Conservation (phyloP, 1,140 invertebrate species). For the Drosophila santomea region DNA sequence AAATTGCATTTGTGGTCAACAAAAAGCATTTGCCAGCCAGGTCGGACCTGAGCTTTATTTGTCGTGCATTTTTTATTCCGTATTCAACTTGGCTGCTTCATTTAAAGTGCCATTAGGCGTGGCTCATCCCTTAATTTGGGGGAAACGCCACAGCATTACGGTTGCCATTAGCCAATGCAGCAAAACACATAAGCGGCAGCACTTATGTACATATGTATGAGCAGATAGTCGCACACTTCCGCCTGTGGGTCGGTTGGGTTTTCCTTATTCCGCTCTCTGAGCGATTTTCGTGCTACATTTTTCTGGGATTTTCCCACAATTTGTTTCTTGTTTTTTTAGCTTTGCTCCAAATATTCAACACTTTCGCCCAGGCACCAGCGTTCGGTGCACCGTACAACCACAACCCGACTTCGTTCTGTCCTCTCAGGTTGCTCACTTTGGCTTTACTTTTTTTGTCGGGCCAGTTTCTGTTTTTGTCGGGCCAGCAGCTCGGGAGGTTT, state of each 20-base stretch:
- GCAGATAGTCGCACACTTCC: slow-evolving; percentile 54
- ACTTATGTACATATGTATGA: slow-evolving; percentile 24
- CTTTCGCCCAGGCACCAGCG: slow-evolving; percentile 19
- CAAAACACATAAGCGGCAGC: slow-evolving; percentile 17
- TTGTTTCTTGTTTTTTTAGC: slow-evolving; percentile 10
- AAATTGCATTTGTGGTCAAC: slow-evolving; percentile 76
- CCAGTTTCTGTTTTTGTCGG: slow-evolving; percentile 39
- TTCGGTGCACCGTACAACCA: no score
- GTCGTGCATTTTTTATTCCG: slow-evolving; percentile 3
- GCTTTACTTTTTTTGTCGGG: slow-evolving; percentile 31
- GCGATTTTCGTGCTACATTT: slow-evolving; percentile 42
- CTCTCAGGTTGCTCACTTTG: slow-evolving; percentile 64
- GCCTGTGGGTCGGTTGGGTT: slow-evolving; percentile 11
- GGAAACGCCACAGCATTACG: slow-evolving; percentile 63
- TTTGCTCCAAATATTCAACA: slow-evolving; percentile 77
- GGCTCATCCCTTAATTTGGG: slow-evolving; percentile 53
- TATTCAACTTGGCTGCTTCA: slow-evolving; percentile 14
- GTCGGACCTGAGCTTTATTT: slow-evolving; percentile 28
- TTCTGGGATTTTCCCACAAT: slow-evolving; percentile 8
- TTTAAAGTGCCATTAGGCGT: slow-evolving; percentile 78
- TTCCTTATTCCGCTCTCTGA: slow-evolving; percentile 15
- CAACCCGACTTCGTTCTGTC: not conserved
- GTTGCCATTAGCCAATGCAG: slow-evolving; percentile 41
- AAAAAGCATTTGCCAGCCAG: slow-evolving; percentile 48
- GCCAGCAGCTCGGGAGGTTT: slow-evolving; percentile 59